These are phyloP conservation scores for Hippotragus niger DNA, from an alignment of 2,113 vertebrate genomes.

Conservation along the genomic window DNA sequence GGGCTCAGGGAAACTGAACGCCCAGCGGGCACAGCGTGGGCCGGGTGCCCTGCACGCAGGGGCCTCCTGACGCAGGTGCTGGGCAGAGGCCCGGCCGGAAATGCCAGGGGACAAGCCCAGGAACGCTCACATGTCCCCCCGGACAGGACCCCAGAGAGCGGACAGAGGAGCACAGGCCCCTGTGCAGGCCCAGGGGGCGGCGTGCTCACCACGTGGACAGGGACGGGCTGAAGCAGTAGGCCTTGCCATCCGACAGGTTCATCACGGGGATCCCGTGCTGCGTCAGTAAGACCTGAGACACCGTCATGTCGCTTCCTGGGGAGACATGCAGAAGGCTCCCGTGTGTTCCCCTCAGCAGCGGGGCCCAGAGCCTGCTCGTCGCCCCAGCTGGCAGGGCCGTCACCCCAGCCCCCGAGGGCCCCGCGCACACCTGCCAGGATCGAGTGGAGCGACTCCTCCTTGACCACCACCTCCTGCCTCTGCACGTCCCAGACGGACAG, in stretches of 20 bases:
- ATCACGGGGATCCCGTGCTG: conserved; percentile 95
- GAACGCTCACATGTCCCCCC: rapidly evolving
- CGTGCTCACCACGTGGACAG: conserved; percentile 90
- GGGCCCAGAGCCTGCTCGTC: neutral
- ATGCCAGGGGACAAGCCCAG: neutral
- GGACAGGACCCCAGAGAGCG: rapidly evolving
- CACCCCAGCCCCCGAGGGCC: neutral
- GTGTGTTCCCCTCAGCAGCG: neutral
- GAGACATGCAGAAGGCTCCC: conserved; percentile 1
- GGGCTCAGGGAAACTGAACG: neutral
- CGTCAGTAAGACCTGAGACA: conserved; percentile 94
- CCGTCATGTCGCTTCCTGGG: conserved; percentile 88
- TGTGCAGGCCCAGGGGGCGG: neutral
- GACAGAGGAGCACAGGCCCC: neutral
- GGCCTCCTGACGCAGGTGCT: neutral
- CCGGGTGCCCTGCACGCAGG: neutral
- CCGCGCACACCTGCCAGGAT: conserved; percentile 90
- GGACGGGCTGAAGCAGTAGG: conserved; percentile 93
- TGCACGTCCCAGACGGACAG: conserved; percentile 97
- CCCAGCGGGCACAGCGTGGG: neutral
- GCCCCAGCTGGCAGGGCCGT: neutral
- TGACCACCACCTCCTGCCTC: conserved; percentile 91
- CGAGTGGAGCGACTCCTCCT: conserved; percentile 92
- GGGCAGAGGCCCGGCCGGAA: neutral
- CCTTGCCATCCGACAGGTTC: conserved; percentile 94